Conservation (phyloP, 2,888 invertebrate species). For the Meandrusa payeni region DNA sequence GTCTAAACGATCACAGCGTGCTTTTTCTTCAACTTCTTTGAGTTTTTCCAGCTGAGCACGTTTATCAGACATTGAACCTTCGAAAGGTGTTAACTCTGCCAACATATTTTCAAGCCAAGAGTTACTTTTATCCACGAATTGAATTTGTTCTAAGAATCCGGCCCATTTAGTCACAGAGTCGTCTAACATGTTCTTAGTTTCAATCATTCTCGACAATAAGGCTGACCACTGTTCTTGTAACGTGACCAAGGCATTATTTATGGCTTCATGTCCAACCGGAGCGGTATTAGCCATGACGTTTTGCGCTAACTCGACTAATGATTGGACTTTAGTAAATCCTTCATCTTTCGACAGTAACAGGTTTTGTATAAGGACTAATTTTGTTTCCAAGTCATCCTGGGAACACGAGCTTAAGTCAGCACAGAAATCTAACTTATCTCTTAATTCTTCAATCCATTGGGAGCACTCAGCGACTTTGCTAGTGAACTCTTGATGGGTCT, state of each 20-base stretch:
- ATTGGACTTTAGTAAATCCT: conserved; percentile 93
- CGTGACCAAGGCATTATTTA: conserved; percentile 90
- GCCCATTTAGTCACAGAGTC: conserved; percentile 96
- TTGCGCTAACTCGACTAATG: conserved; percentile 94
- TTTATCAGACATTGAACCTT: conserved; percentile 92
- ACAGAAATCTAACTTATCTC: conserved; percentile 92
- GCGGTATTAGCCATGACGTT: conserved; percentile 95
- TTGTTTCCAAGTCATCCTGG: conserved; percentile 92
- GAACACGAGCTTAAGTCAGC: conserved; percentile 90
- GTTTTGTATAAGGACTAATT: conserved; percentile 92
- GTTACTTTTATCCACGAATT: conserved; percentile 90
- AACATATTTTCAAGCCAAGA: conserved; percentile 88
- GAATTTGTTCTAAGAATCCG: conserved; percentile 93
- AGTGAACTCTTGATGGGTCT: conserved; percentile 92
- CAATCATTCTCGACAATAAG: conserved; percentile 92
- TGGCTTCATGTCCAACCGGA: conserved; percentile 91
- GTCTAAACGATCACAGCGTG: conserved; percentile 93
- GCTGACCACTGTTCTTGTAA: conserved; percentile 96
- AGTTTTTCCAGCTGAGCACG: conserved; percentile 91
- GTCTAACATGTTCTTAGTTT: conserved; percentile 92
- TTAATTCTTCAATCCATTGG: conserved; percentile 91
- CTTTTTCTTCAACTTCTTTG: conserved; percentile 92
- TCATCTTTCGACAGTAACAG: conserved; percentile 95
- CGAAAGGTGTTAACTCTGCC: conserved; percentile 86
- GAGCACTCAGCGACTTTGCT: conserved; percentile 89